Base-by-base conservation (phyloP, 2,113 vertebrate species). In the Tinamus guttatus region DNA sequence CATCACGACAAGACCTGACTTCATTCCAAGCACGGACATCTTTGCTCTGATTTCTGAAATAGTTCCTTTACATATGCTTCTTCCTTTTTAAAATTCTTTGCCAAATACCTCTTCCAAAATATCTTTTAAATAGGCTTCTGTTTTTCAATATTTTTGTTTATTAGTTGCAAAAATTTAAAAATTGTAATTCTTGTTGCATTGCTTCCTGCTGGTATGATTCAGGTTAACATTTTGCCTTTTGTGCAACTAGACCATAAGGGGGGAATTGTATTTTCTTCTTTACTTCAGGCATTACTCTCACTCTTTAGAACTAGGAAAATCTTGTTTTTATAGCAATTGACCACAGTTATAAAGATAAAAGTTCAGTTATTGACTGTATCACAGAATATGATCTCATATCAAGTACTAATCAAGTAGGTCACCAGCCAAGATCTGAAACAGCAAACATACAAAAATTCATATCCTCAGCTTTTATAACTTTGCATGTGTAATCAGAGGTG, bases 401-500 rank as follows among this genome's bases (percentile, higher is more conserved):
- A 47, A 14, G 3, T 30, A n/a, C 51, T 19, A 58, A 21, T 16
- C 5, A 20, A 21, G 13, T 47, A 63, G 7, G 18, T 30, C 7
- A 36, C 8, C 7, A 64, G 5, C 5, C 18, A 24, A 52, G 8
- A 59, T 36, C 32, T 59, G 40, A 84, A 84, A 62, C 2, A 77
- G 3, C 27, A 73, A 92, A 56, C 2, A 77, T 65, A 32, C 4
- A 76, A 68, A 78, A 96, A 67, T 13, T 78, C 9, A 9, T 71
- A 70, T 49, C 5, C 22, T 41, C 1, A 15, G 15, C 12, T 71
- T 67, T 70, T 69, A 4, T 21, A 47, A 34, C 6, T 7, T 56
- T 1, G 5, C 21, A 43, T 49, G 22, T 0, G 4, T 43, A 28
- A 36, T 74, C 6, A 7, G 5, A 3, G 0, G 5, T 54, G 6